Evolutionary conservation across 2,888 invertebrate genomes (phyloP), one percentile per base, ranked within the genome.

Genomic region (Leptarthrus brevirostris): DNA sequence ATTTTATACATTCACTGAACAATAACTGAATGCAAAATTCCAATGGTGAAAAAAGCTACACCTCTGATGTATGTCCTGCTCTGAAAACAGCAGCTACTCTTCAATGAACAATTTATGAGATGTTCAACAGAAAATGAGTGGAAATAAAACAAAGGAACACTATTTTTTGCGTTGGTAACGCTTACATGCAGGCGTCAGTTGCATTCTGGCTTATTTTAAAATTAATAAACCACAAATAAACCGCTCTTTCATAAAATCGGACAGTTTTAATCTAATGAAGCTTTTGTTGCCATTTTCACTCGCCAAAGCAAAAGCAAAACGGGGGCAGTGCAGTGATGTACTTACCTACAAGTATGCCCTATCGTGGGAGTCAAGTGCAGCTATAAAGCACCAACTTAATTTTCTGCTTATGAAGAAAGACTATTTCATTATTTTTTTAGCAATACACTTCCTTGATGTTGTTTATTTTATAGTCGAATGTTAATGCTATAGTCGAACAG

Each of bases 321-420:
- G 12, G 14, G 16, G 14, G 40, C 61, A 18, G 36, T 4, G 18
- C 40, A 8, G 24, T 2, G 26, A 14, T n/a, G n/a, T n/a, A n/a
- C n/a, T n/a, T n/a, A n/a, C n/a, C n/a, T n/a, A n/a, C n/a, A n/a
- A n/a, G n/a, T n/a, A n/a, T n/a, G n/a, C n/a, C n/a, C n/a, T n/a
- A n/a, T n/a, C n/a, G n/a, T n/a, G n/a, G n/a, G n/a, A n/a, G n/a
- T n/a, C n/a, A 69, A 69, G 30, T 30, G 40, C 40, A 40, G n/a
- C 40, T n/a, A n/a, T 30, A 30, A 24, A 30, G 20, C 34, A 69
- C 69, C 36, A 24, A 22, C 34, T 30, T 69, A 69, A 34, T 52
- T 69, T 69, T 69, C 52, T 69, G 52, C 49, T 69, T 69, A 69
- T 30, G 49, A 69, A 69, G n/a, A n/a, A n/a, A n/a, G n/a, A n/a